phyloP scores from a whole-genome alignment of 30 jellyfish, hydroid and myxozoan genomes.

The Aurelia aurita region DNA sequence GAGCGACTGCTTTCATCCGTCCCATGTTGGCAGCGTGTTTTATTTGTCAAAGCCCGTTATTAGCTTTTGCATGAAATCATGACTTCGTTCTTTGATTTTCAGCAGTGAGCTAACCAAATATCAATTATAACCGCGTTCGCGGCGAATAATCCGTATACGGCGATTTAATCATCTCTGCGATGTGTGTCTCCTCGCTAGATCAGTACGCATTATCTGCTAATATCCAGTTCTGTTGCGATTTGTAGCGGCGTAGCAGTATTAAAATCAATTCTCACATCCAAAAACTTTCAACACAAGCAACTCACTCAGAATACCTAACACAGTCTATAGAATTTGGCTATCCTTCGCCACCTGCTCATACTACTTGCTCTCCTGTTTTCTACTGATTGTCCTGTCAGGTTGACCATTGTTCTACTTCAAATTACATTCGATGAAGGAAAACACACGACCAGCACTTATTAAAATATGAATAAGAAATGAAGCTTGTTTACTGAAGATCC shows the following conservation, averaged over 20 bases:
- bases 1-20: conserved; percentile 59
- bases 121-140: background rate
- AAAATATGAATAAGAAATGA: conserved; percentile 69
- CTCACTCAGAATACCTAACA: conserved; percentile 16
- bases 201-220: no score
- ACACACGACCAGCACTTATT: conserved; percentile 69
- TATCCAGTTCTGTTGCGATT: no score
- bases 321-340: conserved; percentile 17
- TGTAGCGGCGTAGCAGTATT: background rate
- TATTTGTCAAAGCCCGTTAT: background rate
- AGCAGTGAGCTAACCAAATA: background rate
- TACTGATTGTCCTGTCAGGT: conserved; percentile 71
- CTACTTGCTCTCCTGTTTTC: conserved; percentile 55
- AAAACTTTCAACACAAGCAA: conserved; percentile 11
- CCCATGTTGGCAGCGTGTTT: conserved; percentile 51
- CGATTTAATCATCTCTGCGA: no score
- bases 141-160: no score
- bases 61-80: background rate
- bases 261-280: conserved; percentile 2
- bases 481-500: conserved; percentile 59
- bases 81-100: background rate
- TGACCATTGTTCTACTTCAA: conserved; percentile 62
- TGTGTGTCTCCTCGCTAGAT: no score
- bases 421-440: conserved; percentile 63
- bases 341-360: conserved; percentile 65